Conservation (phyloP, 2,797 vertebrate genomes). For the Neoniphon sammara region DNA sequence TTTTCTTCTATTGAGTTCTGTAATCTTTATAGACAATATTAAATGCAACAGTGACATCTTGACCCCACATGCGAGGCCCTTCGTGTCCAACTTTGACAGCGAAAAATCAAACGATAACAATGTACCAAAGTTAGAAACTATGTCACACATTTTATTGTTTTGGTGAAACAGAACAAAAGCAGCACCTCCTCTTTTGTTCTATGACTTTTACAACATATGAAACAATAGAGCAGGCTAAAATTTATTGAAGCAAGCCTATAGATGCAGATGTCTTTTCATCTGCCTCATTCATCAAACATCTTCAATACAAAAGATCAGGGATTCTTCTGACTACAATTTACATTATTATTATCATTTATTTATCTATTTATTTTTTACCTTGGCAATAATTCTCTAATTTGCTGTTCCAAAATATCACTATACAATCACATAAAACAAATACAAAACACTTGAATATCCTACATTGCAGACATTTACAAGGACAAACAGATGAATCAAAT, state of each 20-base stretch:
- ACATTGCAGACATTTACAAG: not conserved
- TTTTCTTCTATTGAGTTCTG: no score
- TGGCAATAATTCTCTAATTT: constrained; percentile 3
- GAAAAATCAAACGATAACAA: no score
- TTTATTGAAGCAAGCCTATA: constrained; percentile 28
- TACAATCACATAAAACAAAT: constrained; percentile 36
- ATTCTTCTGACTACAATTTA: constrained; percentile 28
- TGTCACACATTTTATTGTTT: not conserved
- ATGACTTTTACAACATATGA: not conserved
- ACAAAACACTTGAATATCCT: not conserved
- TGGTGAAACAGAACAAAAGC: not conserved
- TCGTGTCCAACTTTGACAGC: no score
- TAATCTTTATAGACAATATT: no score
- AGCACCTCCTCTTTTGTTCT: not conserved
- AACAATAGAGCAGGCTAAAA: not conserved
- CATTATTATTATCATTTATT: no score
- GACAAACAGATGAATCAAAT: constrained; percentile 17
- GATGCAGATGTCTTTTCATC: constrained; percentile 43
- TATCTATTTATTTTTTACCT: not conserved
- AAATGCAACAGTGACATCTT: no score
- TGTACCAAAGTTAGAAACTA: no score
- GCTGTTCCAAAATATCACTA: constrained; percentile 12
- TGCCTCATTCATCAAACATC: constrained; percentile 30
- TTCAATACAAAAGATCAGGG: constrained; percentile 40
- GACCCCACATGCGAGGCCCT: no score